Conservation (phyloP, 92 coral and sea anemone genomes). For the Galaxea fascicularis region DNA sequence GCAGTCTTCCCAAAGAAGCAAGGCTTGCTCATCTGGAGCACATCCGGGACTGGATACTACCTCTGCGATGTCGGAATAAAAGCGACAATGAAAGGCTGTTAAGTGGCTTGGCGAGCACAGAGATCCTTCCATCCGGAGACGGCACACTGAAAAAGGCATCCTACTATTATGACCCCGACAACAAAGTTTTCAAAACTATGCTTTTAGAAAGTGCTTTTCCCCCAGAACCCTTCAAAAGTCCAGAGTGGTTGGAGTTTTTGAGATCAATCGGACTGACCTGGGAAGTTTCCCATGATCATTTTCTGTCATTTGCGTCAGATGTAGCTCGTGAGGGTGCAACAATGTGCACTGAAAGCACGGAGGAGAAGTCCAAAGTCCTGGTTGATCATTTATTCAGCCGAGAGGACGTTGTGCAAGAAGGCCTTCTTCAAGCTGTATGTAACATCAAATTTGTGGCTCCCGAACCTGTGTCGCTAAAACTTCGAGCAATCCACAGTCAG, state of each 20-base stretch:
- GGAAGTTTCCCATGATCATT: slow-evolving; percentile 51
- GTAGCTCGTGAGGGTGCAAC: slow-evolving; percentile 59
- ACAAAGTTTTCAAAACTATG: slow-evolving; percentile 66
- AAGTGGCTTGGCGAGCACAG: slow-evolving; percentile 10
- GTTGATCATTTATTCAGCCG: slow-evolving; percentile 45
- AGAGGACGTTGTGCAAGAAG: slow-evolving; percentile 18
- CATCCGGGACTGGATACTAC: slow-evolving; percentile 31
- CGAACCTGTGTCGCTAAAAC: neutral
- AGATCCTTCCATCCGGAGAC: slow-evolving; percentile 46
- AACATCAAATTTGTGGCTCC: slow-evolving; percentile 58
- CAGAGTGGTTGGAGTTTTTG: slow-evolving; percentile 63
- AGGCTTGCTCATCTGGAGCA: slow-evolving; percentile 56
- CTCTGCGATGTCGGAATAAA: neutral
- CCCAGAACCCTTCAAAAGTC: slow-evolving; percentile 56
- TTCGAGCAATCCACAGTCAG: slow-evolving; percentile 43
- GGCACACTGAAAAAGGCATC: slow-evolving; percentile 62
- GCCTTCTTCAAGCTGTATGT: slow-evolving; percentile 25
- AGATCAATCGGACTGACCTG: slow-evolving; percentile 56
- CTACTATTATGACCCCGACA: slow-evolving; percentile 55
- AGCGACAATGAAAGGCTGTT: slow-evolving; percentile 2
- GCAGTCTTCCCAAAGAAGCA: slow-evolving; percentile 10
- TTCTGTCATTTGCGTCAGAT: slow-evolving; percentile 54
- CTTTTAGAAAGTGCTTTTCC: slow-evolving; percentile 55
- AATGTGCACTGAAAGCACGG: neutral
- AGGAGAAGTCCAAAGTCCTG: slow-evolving; percentile 42